Conservation (phyloP, 2,888 invertebrate genomes). For the Heliconius ismenius region DNA sequence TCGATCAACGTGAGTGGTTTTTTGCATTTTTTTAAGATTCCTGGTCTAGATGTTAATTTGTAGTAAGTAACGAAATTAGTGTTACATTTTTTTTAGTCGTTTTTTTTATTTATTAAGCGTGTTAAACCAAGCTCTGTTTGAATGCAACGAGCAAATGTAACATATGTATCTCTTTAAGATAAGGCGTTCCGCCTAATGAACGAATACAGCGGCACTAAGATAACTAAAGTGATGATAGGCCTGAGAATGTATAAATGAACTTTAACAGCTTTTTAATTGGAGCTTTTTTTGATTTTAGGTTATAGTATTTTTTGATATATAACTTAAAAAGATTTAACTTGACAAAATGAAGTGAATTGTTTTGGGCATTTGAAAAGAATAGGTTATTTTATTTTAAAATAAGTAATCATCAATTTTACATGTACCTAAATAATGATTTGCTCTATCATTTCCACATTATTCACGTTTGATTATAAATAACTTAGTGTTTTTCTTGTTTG, state of each 20-base stretch:
- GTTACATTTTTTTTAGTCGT: neutral
- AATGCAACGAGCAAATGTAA: conserved; percentile 40
- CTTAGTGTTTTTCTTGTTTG: neutral
- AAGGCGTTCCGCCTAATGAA: conserved; percentile 47
- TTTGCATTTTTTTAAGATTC: conserved; percentile 47
- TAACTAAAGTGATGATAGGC: conserved; percentile 49
- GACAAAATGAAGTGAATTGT: neutral
- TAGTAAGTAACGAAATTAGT: neutral
- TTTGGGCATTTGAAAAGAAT: neutral
- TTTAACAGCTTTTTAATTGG: conserved; percentile 4
- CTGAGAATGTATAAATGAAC: conserved; percentile 8
- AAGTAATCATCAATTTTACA: neutral
- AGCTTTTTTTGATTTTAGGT: neutral
- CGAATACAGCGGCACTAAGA: conserved; percentile 58
- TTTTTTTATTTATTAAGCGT: conserved; percentile 7
- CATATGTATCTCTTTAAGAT: conserved; percentile 49
- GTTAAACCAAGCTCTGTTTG: conserved; percentile 40
- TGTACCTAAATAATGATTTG: neutral
- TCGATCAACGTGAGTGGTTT: conserved; percentile 78
- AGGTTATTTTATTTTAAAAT: neutral
- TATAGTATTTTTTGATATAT: neutral
- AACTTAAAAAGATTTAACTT: neutral
- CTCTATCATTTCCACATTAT: neutral
- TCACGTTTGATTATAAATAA: neutral
- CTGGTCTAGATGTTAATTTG: neutral